Evolutionary conservation across 2,888 invertebrate species (phyloP).

Genomic region (Bombylius discolor): DNA sequence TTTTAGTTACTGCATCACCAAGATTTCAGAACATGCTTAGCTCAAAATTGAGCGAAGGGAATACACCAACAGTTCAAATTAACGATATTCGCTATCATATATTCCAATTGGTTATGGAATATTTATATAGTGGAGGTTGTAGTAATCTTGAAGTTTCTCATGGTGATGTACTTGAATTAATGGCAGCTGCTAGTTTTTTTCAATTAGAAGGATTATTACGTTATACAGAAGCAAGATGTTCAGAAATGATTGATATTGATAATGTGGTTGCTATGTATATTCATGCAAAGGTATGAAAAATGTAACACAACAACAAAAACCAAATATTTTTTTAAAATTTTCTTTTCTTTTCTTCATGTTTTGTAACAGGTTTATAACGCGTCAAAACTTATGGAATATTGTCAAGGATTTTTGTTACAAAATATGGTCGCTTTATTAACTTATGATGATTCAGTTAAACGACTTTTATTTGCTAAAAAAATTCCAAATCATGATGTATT

Average conservation of each 20-base stretch:
- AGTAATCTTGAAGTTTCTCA: slow-evolving; percentile 63
- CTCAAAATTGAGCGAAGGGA: slow-evolving; percentile 57
- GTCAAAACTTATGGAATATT: slow-evolving; percentile 72
- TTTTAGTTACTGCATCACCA: slow-evolving; percentile 79
- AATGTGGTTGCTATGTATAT: slow-evolving; percentile 88
- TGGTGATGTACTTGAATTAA: slow-evolving; percentile 70
- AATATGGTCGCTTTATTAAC: slow-evolving; percentile 90
- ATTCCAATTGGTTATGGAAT: slow-evolving; percentile 89
- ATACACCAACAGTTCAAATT: slow-evolving; percentile 76
- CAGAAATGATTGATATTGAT: slow-evolving; percentile 69
- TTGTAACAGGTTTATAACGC: slow-evolving; percentile 67
- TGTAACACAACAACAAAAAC: neutral
- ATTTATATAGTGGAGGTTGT: slow-evolving; percentile 80
- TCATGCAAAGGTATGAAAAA: slow-evolving; percentile 64
- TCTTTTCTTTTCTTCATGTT: neutral
- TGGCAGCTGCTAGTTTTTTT: slow-evolving; percentile 87
- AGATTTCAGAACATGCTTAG: slow-evolving; percentile 75
- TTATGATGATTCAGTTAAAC: slow-evolving; percentile 80
- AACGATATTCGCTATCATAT: slow-evolving; percentile 87
- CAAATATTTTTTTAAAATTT: neutral
- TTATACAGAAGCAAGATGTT: slow-evolving; percentile 76
- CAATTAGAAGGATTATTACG: slow-evolving; percentile 72
- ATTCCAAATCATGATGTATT: slow-evolving; percentile 81
- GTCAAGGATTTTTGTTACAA: slow-evolving; percentile 79
- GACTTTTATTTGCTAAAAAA: slow-evolving; percentile 76